Evolutionary conservation across 2,888 invertebrate species (phyloP).

Genomic region (Hylaea fasciaria): DNA sequence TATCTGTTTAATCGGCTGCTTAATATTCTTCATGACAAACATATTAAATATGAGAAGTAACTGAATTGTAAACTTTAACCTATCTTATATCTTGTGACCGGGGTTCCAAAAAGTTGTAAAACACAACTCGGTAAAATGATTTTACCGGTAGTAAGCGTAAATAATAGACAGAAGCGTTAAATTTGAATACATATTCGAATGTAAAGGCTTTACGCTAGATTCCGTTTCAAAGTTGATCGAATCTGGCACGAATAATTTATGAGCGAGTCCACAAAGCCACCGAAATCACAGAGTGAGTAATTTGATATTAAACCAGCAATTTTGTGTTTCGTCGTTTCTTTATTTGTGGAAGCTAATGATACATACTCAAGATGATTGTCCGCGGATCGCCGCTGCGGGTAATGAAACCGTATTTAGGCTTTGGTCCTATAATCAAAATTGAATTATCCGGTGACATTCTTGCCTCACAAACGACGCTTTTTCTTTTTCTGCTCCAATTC

Average conservation of each 20-base stretch:
- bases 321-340: constrained; percentile 72
- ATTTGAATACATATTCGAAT: constrained; percentile 26
- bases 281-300: constrained; percentile 74
- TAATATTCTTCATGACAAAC: constrained; percentile 4
- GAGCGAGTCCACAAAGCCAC: constrained; percentile 59
- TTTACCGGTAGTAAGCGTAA: not conserved
- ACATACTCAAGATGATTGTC: constrained; percentile 81
- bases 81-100: not conserved
- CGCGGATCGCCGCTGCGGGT: constrained; percentile 76
- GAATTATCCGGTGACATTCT: constrained; percentile 84
- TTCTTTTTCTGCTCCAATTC: constrained; percentile 83
- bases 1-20: constrained; percentile 19
- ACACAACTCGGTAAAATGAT: not conserved
- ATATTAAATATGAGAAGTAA: not conserved
- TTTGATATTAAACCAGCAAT: constrained; percentile 76
- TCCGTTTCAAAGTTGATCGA: constrained; percentile 20
- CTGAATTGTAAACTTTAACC: not conserved
- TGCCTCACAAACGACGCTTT: constrained; percentile 70
- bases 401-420: constrained; percentile 81
- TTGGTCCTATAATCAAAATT: constrained; percentile 85
- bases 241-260: constrained; percentile 40
- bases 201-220: constrained; percentile 29
- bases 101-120: no score
- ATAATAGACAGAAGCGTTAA: not conserved
- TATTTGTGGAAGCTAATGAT: constrained; percentile 79